Percentiles rank a stretch among this genome's conserved stretches.
Evolutionary conservation across 1,140 invertebrate genomes (phyloP).

Genomic region (Chelonus insularis): DNA sequence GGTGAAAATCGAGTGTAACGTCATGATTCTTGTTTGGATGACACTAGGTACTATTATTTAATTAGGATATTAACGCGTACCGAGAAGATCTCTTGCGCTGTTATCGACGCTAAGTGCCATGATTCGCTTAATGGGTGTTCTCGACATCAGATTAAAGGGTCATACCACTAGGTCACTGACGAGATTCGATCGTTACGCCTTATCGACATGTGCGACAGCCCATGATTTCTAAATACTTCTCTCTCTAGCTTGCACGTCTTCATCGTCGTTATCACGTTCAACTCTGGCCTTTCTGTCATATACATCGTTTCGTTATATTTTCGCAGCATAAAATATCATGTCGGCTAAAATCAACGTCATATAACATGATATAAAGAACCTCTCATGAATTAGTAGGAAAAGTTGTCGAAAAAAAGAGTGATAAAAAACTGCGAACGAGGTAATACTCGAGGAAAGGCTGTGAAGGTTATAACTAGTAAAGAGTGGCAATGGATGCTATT

Average conservation of each 20-base stretch:
- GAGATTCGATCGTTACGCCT: conserved; percentile 27
- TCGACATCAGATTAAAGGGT: conserved; percentile 32
- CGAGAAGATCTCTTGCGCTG: conserved; percentile 24
- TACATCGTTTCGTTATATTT: no score
- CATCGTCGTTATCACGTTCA: neutral
- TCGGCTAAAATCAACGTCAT: no score
- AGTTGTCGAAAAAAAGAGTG: neutral
- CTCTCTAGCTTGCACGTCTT: conserved; percentile 6
- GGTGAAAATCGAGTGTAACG: conserved; percentile 1
- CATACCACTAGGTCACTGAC: conserved; percentile 7
- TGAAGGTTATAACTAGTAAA: conserved; percentile 1
- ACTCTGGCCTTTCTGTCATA: no score
- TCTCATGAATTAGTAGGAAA: neutral
- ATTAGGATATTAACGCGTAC: conserved; percentile 33
- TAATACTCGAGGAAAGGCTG: neutral
- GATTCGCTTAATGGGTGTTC: conserved; percentile 35
- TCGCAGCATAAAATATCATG: no score
- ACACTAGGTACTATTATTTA: conserved; percentile 23
- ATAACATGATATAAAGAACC: no score
- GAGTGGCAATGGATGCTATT: neutral
- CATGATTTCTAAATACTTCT: neutral
- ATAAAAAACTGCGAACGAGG: conserved; percentile 1
- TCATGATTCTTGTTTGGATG: conserved; percentile 9
- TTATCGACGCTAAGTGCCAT: conserved; percentile 37
- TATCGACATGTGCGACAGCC: conserved; percentile 32